Base-by-base conservation (phyloP, 1,140 invertebrate genomes). In the Arion vulgaris region DNA sequence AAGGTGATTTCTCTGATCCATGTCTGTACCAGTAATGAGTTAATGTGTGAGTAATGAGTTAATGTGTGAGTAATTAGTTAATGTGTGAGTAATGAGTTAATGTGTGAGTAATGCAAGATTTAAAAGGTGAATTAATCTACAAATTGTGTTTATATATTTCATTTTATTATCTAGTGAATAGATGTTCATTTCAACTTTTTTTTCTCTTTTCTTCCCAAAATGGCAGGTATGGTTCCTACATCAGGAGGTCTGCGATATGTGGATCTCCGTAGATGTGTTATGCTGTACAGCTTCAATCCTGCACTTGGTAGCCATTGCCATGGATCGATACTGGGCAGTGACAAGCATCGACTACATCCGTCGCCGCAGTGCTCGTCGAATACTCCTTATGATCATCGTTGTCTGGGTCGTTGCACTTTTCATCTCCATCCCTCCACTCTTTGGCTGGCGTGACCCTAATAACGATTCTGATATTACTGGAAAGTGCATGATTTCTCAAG, bases 311-410 rank as follows among this genome's bases (percentile, higher is more conserved):
- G 97, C 97, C 80, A 98, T 98, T 82, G 97, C 97, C 68, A 93
- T 98, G 38, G 97, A 98, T 93, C 95, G 97, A 90, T 99, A 98
- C 92, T 98, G 97, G 97, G 96, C 97, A 80, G 97, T 99, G 87
- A 98, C 97, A 69, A 95, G 97, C 91, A 95, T 98, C 79, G 97
- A 98, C 93, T 98, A 99, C 93, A 97, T 97, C 88, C 96, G 97
- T 92, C 95, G 95, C 69, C 94, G 97, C 87, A 97, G 96, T 89
- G 94, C 96, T 74, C 87, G 88, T 80, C 94, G 94, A 85, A 98
- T 99, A 87, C 95, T 96, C 84, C 94, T 95, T 26, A 97, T 99
- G 96, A 97, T 99, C 75, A 94, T 95, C 53, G 92, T 96, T 26
- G 96, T 98, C 17, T 98, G 97, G 97, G 90, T 94, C 5, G 95